Evolutionary conservation across 2,113 vertebrate species (phyloP).

Genomic region (Sigmodon hispidus): DNA sequence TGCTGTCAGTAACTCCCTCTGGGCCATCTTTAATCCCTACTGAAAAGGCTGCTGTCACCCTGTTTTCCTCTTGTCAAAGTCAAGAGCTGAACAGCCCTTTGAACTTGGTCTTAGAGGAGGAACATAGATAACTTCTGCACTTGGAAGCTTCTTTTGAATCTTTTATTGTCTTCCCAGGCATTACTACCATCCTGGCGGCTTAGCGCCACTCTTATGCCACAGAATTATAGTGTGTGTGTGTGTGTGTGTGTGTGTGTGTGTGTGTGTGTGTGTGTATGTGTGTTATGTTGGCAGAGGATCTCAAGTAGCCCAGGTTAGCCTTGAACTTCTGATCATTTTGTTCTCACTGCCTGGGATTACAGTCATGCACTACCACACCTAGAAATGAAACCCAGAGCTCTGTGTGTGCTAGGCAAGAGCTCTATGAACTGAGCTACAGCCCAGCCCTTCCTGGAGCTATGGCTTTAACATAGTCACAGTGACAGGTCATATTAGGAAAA

Average conservation of each 20-base stretch:
- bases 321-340: neutral
- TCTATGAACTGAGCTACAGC: neutral
- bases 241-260: neutral
- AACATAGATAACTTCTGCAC: neutral
- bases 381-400: too few species aligned
- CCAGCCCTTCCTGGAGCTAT: neutral
- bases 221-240: neutral
- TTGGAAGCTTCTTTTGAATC: neutral
- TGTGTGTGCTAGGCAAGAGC: neutral
- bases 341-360: neutral
- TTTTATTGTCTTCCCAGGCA: neutral
- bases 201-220: neutral
- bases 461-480: neutral
- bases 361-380: too few species aligned
- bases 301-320: neutral
- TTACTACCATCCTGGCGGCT: neutral
- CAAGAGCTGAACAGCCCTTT: neutral
- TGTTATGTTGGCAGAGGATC: neutral
- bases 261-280: neutral
- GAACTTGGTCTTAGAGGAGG: neutral
- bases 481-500: neutral
- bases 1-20: neutral
- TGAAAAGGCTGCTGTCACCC: conserved; percentile 1
- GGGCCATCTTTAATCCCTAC: neutral
- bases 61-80: neutral